Evolutionary conservation across 2,888 invertebrate species (phyloP).

Genomic region (Eilema griseolum): DNA sequence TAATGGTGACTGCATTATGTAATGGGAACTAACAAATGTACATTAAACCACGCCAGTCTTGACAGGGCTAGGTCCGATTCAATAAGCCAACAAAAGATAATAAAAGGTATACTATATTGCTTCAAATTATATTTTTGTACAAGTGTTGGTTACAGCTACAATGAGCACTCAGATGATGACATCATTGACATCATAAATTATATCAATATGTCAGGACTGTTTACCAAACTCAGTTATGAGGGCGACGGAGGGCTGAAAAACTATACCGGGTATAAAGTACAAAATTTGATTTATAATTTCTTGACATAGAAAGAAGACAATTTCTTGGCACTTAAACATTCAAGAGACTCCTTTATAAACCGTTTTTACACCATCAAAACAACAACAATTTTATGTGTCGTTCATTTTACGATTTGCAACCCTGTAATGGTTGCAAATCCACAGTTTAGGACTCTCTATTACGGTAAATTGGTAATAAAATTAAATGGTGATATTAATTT

Average conservation of each 20-base stretch:
- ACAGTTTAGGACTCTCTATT: constrained; percentile 55
- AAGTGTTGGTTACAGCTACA: too few relatives aligned
- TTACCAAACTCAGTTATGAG: too few relatives aligned
- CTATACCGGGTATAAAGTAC: background rate
- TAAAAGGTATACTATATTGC: too few relatives aligned
- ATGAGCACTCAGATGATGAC: too few relatives aligned
- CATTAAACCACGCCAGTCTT: background rate
- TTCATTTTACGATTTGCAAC: constrained; percentile 53
- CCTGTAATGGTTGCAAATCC: constrained; percentile 61
- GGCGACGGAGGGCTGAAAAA: too few relatives aligned
- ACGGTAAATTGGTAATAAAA: constrained; percentile 61
- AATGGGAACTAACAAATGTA: constrained; percentile 30
- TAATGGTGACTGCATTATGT: constrained; percentile 41
- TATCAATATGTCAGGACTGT: too few relatives aligned
- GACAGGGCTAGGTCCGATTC: background rate
- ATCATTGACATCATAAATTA: background rate
- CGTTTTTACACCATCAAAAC: constrained; percentile 28
- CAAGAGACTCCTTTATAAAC: constrained; percentile 44
- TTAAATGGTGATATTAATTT: constrained; percentile 55
- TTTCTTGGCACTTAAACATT: constrained; percentile 20
- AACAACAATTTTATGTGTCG: constrained; percentile 52
- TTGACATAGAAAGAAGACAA: constrained; percentile 4
- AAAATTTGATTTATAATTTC: too few relatives aligned
- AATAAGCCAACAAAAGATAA: background rate
- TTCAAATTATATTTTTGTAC: too few relatives aligned